These are phyloP conservation scores for Dipodomys merriami DNA, from an alignment of 2,113 vertebrate species.

Conservation along the genomic window DNA sequence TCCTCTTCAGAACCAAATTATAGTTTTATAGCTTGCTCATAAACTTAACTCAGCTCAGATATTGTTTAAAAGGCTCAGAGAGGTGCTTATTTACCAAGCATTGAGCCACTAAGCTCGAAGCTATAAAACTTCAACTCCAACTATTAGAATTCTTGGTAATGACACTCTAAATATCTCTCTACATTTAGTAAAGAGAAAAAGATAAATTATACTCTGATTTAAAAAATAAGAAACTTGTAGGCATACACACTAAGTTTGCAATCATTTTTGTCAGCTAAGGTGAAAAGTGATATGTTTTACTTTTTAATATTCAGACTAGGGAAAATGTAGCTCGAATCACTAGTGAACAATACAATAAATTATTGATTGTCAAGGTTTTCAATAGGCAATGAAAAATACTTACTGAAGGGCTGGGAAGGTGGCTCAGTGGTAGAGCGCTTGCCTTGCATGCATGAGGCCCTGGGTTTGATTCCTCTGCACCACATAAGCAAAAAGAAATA, in stretches of 20 bases:
- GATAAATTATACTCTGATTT: background rate
- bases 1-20: slow-evolving; percentile 71
- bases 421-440: too few species aligned
- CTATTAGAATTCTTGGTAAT: slow-evolving; percentile 54
- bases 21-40: slow-evolving; percentile 63
- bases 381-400: background rate
- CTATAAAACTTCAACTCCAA: slow-evolving; percentile 61
- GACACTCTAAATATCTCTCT: slow-evolving; percentile 20
- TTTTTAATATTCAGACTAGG: background rate
- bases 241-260: background rate
- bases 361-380: background rate
- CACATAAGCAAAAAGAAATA: too few species aligned
- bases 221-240: background rate
- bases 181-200: slow-evolving; percentile 49
- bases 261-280: slow-evolving; percentile 5
- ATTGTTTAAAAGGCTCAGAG: slow-evolving; percentile 70
- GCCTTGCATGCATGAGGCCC: too few species aligned
- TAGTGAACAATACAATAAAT: background rate
- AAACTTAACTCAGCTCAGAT: slow-evolving; percentile 75
- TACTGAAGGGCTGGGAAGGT: too few species aligned
- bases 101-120: slow-evolving; percentile 56
- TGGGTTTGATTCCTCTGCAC: too few species aligned
- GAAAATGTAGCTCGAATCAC: background rate
- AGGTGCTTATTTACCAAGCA: slow-evolving; percentile 69
- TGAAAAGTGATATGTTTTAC: background rate